Base-by-base conservation (phyloP, 2,888 invertebrate genomes). In the Troglohyphantes excavatus region DNA sequence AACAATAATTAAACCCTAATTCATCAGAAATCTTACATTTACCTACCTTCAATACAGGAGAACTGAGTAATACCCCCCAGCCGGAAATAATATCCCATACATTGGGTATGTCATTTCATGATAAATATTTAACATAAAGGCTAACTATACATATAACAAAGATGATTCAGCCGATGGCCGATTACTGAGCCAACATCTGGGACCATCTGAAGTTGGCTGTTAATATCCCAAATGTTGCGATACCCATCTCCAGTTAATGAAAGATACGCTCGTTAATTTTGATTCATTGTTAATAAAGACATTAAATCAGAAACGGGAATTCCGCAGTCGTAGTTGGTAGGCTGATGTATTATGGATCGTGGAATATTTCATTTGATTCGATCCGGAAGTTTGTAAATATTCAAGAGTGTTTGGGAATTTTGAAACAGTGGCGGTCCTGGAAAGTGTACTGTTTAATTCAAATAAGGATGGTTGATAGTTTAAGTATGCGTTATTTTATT, bases 231-330 rank as follows among this genome's bases (percentile, higher is more conserved):
- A 61, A 26, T 63, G 23, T 23, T 43, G 43, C n/a, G 39, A 23
- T 17, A 7, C 13, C 11, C 46, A 65, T 33, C 65, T 65, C n/a
- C 23, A 17, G n/a, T 59, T 82, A 70, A 70, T 61, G 82, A 82
- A 82, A 82, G 39, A 21, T 68, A 46, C 13, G 21, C 27, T 70
- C 70, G 61, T 61, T 82, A 82, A 59, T 70, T 61, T 68, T 61
- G 70, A 82, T 82, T 82, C 68, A 82, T 82, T 82, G 82, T 82
- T 82, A 82, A 82, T 82, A 70, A 82, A 82, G 82, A 61, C 39
- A 82, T 81, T 81, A 81, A 46, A 68, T 68, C 17, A 21, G 43
- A 33, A 27, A 9, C 65, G 19, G 61, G 61, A 61, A 75, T 29
- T 21, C 43, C 23, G 23, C 70, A 39, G 19, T 59, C 61, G 61